A percentile compares a stretch with the other conserved stretches of the same genome.
Conservation (phyloP, 2,888 invertebrate genomes). For the Orgyia antiqua region DNA sequence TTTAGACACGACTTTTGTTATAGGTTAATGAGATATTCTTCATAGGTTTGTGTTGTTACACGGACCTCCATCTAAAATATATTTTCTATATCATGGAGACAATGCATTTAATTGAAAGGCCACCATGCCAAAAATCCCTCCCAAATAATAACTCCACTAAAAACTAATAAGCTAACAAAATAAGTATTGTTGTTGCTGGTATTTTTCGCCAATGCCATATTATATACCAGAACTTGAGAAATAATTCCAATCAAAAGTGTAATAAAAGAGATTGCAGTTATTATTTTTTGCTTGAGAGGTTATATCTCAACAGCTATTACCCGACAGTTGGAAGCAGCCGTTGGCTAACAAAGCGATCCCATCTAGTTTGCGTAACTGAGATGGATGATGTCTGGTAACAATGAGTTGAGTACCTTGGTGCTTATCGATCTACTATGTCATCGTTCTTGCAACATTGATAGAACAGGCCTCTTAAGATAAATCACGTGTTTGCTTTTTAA, state of each 20-base stretch:
- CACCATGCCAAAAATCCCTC: too few species aligned
- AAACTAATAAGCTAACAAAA: too few species aligned
- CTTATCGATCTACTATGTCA: conserved; percentile 17
- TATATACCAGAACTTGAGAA: conserved; percentile 11
- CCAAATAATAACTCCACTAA: too few species aligned
- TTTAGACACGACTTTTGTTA: too few species aligned
- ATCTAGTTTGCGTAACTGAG: conserved; percentile 36
- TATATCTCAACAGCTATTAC: conserved; percentile 22
- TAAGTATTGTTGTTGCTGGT: too few species aligned
- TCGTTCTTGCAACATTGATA: conserved; percentile 16
- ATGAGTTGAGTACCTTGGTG: conserved; percentile 15
- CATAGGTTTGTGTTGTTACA: too few species aligned
- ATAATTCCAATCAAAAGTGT: conserved; percentile 16
- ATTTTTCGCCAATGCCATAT: too few species aligned
- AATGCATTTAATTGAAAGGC: too few species aligned
- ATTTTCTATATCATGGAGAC: too few species aligned
- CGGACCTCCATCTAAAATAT: too few species aligned
- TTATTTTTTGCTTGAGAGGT: conserved; percentile 23
- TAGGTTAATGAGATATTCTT: too few species aligned
- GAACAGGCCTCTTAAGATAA: not conserved
- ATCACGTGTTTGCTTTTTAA: conserved; percentile 8
- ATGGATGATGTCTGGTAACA: conserved; percentile 36
- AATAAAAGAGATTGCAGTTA: conserved; percentile 21
- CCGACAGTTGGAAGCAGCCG: conserved; percentile 19
- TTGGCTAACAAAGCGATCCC: conserved; percentile 27